Conservation (phyloP, 2,113 vertebrate genomes). For the Aphyosemion australe region DNA sequence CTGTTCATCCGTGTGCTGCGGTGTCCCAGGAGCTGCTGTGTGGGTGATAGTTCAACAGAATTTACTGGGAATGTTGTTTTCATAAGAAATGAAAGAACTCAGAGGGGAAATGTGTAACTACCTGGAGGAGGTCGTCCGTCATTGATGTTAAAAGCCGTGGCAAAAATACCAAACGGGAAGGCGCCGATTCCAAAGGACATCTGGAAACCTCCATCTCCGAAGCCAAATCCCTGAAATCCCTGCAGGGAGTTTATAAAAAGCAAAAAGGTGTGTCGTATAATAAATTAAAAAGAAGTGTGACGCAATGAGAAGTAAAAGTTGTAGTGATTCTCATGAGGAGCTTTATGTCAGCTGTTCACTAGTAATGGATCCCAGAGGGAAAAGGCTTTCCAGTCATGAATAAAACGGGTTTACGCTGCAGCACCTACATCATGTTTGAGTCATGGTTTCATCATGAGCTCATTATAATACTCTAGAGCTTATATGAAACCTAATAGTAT, state of each 20-base stretch:
- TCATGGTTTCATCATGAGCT: constrained; percentile 75
- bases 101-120: constrained; percentile 50
- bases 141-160: constrained; percentile 98
- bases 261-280: background rate
- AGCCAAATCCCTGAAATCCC: constrained; percentile 98
- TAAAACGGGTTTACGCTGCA: constrained; percentile 31
- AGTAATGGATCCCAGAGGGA: constrained; percentile 70
- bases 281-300: constrained; percentile 44
- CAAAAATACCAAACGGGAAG: constrained; percentile 98
- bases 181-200: constrained; percentile 99
- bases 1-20: constrained; percentile 95
- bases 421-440: constrained; percentile 27
- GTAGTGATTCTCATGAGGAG: constrained; percentile 39
- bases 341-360: constrained; percentile 11
- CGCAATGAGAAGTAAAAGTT: constrained; percentile 57
- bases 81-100: background rate
- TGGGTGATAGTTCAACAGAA: constrained; percentile 9
- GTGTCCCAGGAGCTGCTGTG: constrained; percentile 93
- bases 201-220: constrained; percentile 97
- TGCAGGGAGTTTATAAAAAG: constrained; percentile 47
- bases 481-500: background rate
- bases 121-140: constrained; percentile 96
- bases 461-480: constrained; percentile 6
- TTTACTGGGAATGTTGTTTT: background rate
- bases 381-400: constrained; percentile 59